Percentiles rank a stretch among this genome's conserved stretches.
phyloP scores from a whole-genome alignment of 37 sponge, comb jelly and placozoan species.

The Haliclona indistincta region DNA sequence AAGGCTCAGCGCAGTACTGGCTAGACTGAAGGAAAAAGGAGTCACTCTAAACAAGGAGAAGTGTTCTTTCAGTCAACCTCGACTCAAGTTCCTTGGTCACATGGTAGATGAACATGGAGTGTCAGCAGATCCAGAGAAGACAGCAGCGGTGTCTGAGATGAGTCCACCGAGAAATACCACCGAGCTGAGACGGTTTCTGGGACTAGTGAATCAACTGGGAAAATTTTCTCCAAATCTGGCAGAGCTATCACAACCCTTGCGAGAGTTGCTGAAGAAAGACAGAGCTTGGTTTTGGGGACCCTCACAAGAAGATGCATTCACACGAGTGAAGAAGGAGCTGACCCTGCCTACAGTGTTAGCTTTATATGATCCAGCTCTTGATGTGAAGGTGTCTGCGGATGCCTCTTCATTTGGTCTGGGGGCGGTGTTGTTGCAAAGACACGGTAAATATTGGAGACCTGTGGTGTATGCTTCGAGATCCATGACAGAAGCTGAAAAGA shows the following conservation, averaged over 20 bases:
- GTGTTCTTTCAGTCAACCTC: constrained; percentile 1
- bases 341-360: not conserved
- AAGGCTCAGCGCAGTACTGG: constrained; percentile 17
- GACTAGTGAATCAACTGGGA: constrained; percentile 12
- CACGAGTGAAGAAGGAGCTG: constrained; percentile 9
- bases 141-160: constrained; percentile 13
- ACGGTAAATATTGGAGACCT: constrained; percentile 8
- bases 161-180: constrained; percentile 5
- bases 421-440: constrained; percentile 6
- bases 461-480: constrained; percentile 15
- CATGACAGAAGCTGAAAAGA: constrained; percentile 21
- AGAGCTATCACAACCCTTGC: constrained; percentile 7
- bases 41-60: constrained; percentile 9
- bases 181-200: constrained; percentile 11
- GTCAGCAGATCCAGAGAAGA: constrained; percentile 19
- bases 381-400: constrained; percentile 11
- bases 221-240: constrained; percentile 24
- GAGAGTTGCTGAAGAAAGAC: constrained; percentile 13
- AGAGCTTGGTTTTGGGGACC: constrained; percentile 18
- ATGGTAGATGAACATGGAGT: constrained; percentile 24
- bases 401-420: constrained; percentile 29
- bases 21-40: constrained; percentile 17
- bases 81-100: constrained; percentile 23
- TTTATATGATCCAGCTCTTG: constrained; percentile 5
- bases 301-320: constrained; percentile 6